Evolutionary conservation across 2,113 vertebrate species (phyloP), one percentile per base, ranked within the genome.

Genomic region (Gnathonemus longibarbis): DNA sequence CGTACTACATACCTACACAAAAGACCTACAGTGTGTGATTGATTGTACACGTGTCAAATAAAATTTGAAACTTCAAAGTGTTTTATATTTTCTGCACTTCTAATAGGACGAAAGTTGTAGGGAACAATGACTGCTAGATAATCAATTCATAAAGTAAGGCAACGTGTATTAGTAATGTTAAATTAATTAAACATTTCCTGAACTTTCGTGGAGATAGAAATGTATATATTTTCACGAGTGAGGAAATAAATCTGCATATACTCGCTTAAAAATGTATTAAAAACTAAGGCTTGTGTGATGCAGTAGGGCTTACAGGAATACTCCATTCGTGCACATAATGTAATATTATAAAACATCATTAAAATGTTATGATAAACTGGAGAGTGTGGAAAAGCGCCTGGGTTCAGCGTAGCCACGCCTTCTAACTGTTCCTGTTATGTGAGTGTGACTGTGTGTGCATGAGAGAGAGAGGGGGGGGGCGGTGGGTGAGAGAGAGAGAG

Each of bases 351-450:
- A 80, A 39, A 17, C 17, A 80, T 80, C 35, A 42, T 80, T 19
- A 80, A 80, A 35, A 80, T 77, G 3, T 88, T 74, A 88, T 50
- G 45, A 24, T 42, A n/a, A 83, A 90, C 49, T 46, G 39, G 49
- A 48, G 35, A 62, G 42, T 87, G 31, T 88, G 70, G 58, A 74
- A 86, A 50, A 45, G 48, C 50, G 45, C 46, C 58, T 46, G 84
- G 42, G 84, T 52, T 46, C 66, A 52, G 52, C 42, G 85, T 92
- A 84, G 92, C 93, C 88, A 93, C 93, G 90, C 92, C 93, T 87
- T 80, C 88, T 52, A 45, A n/a, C 17, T 91, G 6, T 49, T 91
- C 39, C 35, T 80, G 88, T 89, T 42, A 91, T 39, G 88, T 88
- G 27, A 52, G 31, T 56, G 87, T 83, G 15, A 19, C 39, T 42